Base-by-base conservation (phyloP, 2,797 vertebrate species). In the Eutrigla gurnardus region DNA sequence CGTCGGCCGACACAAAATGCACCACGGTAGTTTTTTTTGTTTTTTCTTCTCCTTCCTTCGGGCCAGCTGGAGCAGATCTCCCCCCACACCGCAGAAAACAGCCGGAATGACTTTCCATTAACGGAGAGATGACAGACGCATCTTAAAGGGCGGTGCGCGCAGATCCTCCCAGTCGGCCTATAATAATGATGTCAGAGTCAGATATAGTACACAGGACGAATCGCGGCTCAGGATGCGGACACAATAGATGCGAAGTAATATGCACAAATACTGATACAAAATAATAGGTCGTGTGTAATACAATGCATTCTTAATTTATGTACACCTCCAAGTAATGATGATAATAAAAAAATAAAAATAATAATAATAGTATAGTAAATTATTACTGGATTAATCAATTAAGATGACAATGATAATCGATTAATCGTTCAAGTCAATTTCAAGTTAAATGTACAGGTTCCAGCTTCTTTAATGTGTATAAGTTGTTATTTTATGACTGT, bases 141-240 rank as follows among this genome's bases (percentile, higher is more conserved):
- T 92, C 90, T 95, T 95, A 95, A 95, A 95, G 94, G 94, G 91
- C 57, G 68, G 83, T 86, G 89, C 81, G 66, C 81, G 13, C 72
- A 82, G 83, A 78, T 73, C 77, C 83, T 86, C 71, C 80, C 70
- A 33, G 77, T 85, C 77, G 55, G 73, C 80, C 86, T 73, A 60
- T 59, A 73, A 82, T 79, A 83, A 86, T 91, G 88, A 93, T 88
- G 91, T 92, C 89, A 90, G 79, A 88, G 88, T 70, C 69, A 68
- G 45, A 71, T 68, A 78, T 81, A 78, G 80, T 39, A 60, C 76
- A 72, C 73, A 18, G 66, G 45, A 47, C 69, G 63, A 73, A 78
- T 45, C 67, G 69, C 63, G 62, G 80, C 72, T 65, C 57, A 52
- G 67, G 37, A 63, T 9, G 36, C 45, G 33, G 70, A 58, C 62